Conservation (phyloP, 2,113 vertebrate species). For the Himantopus leucocephalus region DNA sequence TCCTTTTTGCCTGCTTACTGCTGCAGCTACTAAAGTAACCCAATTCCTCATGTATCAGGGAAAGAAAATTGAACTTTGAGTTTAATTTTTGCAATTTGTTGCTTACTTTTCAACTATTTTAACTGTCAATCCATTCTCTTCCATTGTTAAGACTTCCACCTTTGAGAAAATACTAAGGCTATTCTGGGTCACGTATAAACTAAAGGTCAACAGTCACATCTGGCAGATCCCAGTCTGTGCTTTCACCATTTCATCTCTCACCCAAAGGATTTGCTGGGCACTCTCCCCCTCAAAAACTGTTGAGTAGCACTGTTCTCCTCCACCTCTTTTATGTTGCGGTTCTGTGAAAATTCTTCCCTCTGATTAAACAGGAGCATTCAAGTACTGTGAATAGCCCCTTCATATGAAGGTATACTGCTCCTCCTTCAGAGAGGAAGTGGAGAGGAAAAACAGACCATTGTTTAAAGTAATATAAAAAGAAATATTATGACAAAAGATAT, state of each 20-base stretch:
- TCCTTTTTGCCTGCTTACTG: background rate
- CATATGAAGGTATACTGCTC: background rate
- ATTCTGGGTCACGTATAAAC: background rate
- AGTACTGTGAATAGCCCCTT: background rate
- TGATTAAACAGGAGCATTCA: background rate
- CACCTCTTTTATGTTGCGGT: background rate
- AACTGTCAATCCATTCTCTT: background rate
- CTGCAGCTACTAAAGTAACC: background rate
- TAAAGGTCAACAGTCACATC: background rate
- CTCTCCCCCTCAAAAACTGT: background rate
- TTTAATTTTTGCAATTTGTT: background rate
- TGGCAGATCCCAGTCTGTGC: background rate
- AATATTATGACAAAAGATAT: background rate
- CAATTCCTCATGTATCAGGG: background rate
- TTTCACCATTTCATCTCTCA: background rate
- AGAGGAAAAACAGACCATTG: background rate
- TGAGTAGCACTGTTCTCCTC: background rate
- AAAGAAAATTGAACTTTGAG: background rate
- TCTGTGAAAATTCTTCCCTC: background rate
- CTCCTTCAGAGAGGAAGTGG: background rate
- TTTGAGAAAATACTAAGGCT: background rate
- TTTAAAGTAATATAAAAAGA: background rate
- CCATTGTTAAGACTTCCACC: background rate
- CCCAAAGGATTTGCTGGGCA: background rate
- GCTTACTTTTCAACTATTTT: background rate